A percentile compares a stretch with the other conserved stretches of the same genome.
Evolutionary conservation across 2,113 vertebrate genomes (phyloP).

Genomic region (Nothocercus nigrocapillus): DNA sequence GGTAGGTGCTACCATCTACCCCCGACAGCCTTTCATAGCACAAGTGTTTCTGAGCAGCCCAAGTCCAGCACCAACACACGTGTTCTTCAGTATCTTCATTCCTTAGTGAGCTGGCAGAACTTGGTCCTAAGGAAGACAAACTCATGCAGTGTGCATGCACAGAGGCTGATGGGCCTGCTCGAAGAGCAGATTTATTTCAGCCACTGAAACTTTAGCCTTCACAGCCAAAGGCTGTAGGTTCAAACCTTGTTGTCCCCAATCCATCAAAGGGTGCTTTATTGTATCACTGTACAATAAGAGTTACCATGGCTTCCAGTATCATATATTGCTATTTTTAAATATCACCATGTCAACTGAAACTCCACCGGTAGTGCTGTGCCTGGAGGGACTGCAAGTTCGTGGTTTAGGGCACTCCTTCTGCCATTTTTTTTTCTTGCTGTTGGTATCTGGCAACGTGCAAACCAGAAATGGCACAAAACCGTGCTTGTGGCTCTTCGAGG

Average conservation of each 20-base stretch:
- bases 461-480: conserved; percentile 5
- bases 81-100: neutral
- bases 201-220: neutral
- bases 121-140: neutral
- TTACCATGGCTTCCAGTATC: conserved; percentile 33
- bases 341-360: conserved; percentile 4
- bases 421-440: neutral
- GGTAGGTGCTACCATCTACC: neutral
- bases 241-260: neutral
- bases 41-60: neutral
- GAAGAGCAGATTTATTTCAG: neutral
- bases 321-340: neutral
- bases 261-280: neutral
- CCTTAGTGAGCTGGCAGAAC: neutral
- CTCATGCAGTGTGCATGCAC: rapidly evolving
- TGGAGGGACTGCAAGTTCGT: neutral
- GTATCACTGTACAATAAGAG: neutral
- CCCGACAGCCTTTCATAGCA: neutral
- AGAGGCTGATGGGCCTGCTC: neutral
- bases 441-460: neutral
- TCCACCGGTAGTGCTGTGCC: neutral
- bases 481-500: neutral
- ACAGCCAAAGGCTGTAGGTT: neutral
- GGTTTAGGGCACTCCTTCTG: neutral
- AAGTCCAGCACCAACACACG: neutral